A percentile compares a stretch with the other conserved stretches of the same genome.
These are phyloP conservation scores for Callospermophilus lateralis DNA, from an alignment of 2,113 vertebrate species.

Conservation along the genomic window DNA sequence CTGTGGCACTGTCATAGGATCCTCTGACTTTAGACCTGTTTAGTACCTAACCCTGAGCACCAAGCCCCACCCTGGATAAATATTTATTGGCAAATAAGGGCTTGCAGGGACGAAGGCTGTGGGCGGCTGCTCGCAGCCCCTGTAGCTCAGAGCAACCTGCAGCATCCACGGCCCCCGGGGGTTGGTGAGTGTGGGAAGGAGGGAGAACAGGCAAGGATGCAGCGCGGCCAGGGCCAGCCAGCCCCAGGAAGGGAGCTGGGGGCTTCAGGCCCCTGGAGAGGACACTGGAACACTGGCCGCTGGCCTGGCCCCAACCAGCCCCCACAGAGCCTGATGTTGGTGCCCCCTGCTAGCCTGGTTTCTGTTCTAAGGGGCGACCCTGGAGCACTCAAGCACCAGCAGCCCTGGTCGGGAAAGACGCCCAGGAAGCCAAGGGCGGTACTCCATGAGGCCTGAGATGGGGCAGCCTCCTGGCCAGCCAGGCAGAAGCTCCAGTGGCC, in stretches of 20 bases:
- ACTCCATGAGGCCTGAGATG: background rate
- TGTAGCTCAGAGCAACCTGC: constrained; percentile 15
- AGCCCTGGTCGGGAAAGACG: background rate
- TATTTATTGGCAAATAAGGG: constrained; percentile 74
- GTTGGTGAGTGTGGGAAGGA: background rate
- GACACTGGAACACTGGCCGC: background rate
- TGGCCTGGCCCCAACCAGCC: background rate
- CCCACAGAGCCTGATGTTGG: background rate
- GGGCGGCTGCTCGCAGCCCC: constrained; percentile 32
- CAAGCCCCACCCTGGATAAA: constrained; percentile 66
- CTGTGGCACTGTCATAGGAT: background rate
- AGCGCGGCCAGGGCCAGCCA: no score
- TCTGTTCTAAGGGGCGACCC: background rate
- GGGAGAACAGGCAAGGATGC: background rate
- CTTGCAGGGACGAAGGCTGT: constrained; percentile 69
- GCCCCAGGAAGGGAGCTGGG: no score
- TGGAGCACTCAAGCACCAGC: fast-evolving
- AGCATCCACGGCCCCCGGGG: background rate
- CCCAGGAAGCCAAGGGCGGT: fast-evolving
- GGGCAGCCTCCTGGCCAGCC: no score
- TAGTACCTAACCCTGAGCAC: constrained; percentile 40
- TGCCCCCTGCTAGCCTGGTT: background rate
- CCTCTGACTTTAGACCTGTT: constrained; percentile 46
- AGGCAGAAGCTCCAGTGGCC: background rate
- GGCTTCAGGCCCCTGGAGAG: no score